Base-by-base conservation (phyloP, 2,888 invertebrate genomes). In the Arrhopalites spinosus region DNA sequence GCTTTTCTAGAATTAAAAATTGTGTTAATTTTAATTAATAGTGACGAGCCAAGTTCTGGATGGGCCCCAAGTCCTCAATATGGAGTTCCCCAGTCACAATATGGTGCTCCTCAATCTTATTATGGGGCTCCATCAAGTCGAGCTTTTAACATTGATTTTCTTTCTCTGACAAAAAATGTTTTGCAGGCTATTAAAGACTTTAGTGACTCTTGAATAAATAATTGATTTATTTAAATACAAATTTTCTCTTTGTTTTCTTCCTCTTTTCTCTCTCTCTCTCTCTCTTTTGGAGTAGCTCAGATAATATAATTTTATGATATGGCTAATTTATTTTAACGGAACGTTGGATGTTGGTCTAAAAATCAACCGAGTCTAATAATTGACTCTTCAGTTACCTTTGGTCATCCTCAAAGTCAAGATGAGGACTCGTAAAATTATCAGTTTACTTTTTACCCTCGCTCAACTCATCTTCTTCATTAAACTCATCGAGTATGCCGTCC, bases 391-490 rank as follows among this genome's bases (percentile, higher is more conserved):
- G 66, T 70, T 7, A 13, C 25, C 25, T 23, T 8, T 29, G 27
- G 25, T 29, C 59, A 43, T 45, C 69, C 69, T 25, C 13, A 59
- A 53, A 23, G 43, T 63, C 29, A 79, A 73, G 36, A 82, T 82
- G 82, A 78, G 77, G 66, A 43, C 81, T 25, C 36, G 76, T 13
- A 72, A 77, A 75, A 79, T 82, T 20, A 76, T 80, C 47, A 81
- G 76, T 27, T 73, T 78, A 23, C 68, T 82, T 13, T 66, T 80
- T 15, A 79, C 81, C 0, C 66, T 82, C 15, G 59, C 78, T 3
- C 82, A 82, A 73, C 75, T 82, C 29, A 77, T 82, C 15, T 74
- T 82, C 43, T 63, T 82, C 43, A 56, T 82, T 8, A 82, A 82
- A 70, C 66, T 82, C 20, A 78, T 82, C 23, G 82, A 82, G 56